Percentiles rank a stretch among this genome's conserved stretches.
Evolutionary conservation across 2,797 vertebrate species (phyloP).

Genomic region (Acanthurus leucopareius): DNA sequence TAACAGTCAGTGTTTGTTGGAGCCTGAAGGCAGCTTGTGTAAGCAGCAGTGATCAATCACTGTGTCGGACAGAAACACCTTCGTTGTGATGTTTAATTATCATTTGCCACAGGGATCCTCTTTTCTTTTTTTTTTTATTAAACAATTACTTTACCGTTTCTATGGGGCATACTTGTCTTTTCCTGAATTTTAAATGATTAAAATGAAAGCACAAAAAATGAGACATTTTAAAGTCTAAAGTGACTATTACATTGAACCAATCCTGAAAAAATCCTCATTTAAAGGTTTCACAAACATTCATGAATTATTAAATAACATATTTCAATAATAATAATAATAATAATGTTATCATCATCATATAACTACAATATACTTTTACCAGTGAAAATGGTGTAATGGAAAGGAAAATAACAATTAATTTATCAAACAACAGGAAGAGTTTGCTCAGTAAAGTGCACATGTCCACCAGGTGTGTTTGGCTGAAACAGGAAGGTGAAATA

Average conservation of each 20-base stretch:
- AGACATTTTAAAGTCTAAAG: not conserved
- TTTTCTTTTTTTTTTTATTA: conserved; percentile 27
- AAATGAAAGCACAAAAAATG: not conserved
- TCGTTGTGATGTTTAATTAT: conserved; percentile 51
- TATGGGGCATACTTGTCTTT: conserved; percentile 24
- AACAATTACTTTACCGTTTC: conserved; percentile 35
- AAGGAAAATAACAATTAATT: no score
- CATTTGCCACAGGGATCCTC: conserved; percentile 51
- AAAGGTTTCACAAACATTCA: not conserved
- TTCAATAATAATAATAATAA: not conserved
- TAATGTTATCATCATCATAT: not conserved
- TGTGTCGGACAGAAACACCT: conserved; percentile 35
- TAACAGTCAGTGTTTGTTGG: conserved; percentile 17
- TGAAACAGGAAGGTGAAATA: no score
- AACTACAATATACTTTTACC: not conserved
- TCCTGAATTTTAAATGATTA: conserved; percentile 20
- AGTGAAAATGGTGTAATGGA: no score
- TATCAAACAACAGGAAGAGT: no score
- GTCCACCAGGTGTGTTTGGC: no score
- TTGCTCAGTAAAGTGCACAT: no score
- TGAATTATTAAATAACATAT: not conserved
- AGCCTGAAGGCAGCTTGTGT: conserved; percentile 48
- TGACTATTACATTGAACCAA: not conserved
- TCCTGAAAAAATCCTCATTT: not conserved
- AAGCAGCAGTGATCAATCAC: conserved; percentile 59